These are phyloP conservation scores for Acromyrmex echinatior DNA, from an alignment of 1,140 invertebrate genomes.

Conservation along the genomic window DNA sequence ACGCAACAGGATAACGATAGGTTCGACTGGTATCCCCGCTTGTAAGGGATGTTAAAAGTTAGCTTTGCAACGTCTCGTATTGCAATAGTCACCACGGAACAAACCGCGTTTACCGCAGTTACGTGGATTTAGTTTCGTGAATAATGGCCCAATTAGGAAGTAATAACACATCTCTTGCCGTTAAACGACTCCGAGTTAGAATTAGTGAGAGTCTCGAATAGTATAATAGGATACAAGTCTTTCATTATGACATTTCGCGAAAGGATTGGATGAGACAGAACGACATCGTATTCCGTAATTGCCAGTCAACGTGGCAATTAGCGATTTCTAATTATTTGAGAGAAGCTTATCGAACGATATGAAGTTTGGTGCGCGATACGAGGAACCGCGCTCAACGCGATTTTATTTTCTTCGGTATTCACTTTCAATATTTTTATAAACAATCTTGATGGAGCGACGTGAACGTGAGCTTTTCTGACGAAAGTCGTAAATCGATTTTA, in stretches of 20 bases:
- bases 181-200: slow-evolving; percentile 65
- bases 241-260: slow-evolving; percentile 75
- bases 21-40: not conserved
- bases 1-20: not conserved
- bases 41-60: not conserved
- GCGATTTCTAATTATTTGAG: slow-evolving; percentile 70
- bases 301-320: slow-evolving; percentile 60
- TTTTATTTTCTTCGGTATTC: not conserved
- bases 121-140: slow-evolving; percentile 76
- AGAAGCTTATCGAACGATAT: not conserved
- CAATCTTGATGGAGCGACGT: slow-evolving; percentile 21
- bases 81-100: slow-evolving; percentile 19
- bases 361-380: slow-evolving; percentile 3
- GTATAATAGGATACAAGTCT: slow-evolving; percentile 64
- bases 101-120: slow-evolving; percentile 48
- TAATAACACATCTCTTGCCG: slow-evolving; percentile 76
- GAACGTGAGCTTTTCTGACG: not conserved
- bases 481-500: slow-evolving; percentile 55
- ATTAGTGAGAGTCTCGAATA: slow-evolving; percentile 62
- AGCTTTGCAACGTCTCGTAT: slow-evolving; percentile 11
- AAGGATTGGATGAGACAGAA: slow-evolving; percentile 32
- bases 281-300: slow-evolving; percentile 28
- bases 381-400: not conserved
- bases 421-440: slow-evolving; percentile 14
- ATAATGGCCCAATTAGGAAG: slow-evolving; percentile 81